Base-by-base conservation (phyloP, 1,140 invertebrate genomes). In the Hermetia illucens region DNA sequence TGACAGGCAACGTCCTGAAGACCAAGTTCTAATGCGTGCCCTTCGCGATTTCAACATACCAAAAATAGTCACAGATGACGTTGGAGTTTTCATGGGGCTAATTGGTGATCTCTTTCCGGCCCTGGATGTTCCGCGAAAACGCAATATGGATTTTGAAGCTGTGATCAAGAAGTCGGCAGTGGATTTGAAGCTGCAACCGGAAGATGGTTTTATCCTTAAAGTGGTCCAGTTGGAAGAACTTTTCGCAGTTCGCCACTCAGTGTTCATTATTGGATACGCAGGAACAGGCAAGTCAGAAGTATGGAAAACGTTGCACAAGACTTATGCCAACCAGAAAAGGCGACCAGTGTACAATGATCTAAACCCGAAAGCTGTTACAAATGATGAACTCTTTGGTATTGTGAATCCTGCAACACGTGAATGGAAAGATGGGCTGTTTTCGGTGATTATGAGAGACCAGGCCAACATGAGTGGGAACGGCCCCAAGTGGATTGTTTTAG, bases 341-440 rank as follows among this genome's bases (percentile, higher is more conserved):
- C 90, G 86, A 53, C 90, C 91, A 1, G 65, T 74, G 35, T 89
- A 79, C 44, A 81, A 87, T 49, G 91, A 95, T 61, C 62, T 96
- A 4, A 88, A 95, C 61, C 91, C 92, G 4, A 93, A 93, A 65
- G 88, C 89, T 22, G 90, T 95, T 1, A 93, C 90, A 1, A 94
- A 90, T 51, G 86, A 95, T 54, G 92, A 95, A 58, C 64, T 95
- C 19, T 96, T 94, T 66, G 91, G 92, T 12, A 76, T 92, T 33
- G 94, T 96, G 38, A 95, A 94, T 67, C 84, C 88, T 8, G 65
- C 86, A 1, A 95, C 92, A 1, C 70, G 90, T 53, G 91, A 95
- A 69, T 96, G 92, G 90, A 93, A 89, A 63, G 90, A 95, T 62
- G 91, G 89, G 41, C 64, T 96, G 27, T 85, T 94, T 53, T 94